Conservation (phyloP, 1,140 invertebrate species). For the Pemphigus obesinymphae region DNA sequence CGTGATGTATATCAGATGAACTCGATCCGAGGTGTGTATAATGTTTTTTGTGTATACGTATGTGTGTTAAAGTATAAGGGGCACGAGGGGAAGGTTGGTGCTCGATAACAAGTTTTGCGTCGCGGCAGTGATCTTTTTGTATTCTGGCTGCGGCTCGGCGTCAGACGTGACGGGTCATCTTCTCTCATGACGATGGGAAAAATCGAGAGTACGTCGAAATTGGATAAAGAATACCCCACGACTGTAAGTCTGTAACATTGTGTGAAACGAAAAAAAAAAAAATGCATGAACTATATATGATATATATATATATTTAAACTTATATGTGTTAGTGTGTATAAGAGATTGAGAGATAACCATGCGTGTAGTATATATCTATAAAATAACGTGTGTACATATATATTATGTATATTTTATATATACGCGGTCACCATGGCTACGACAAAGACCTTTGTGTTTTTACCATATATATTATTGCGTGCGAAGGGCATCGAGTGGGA, state of each 20-base stretch:
- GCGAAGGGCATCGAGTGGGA: too few relatives aligned
- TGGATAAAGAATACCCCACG: conserved; percentile 25
- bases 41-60: neutral
- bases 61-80: neutral
- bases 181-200: neutral
- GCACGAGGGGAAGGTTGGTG: neutral
- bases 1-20: conserved; percentile 22
- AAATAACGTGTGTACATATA: neutral
- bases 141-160: conserved; percentile 21
- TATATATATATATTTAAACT: too few relatives aligned
- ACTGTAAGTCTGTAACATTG: conserved; percentile 24
- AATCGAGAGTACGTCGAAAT: conserved; percentile 29
- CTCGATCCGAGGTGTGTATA: neutral
- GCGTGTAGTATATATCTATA: too few relatives aligned
- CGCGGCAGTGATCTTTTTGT: neutral
- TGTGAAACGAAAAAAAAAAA: neutral
- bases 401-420: neutral
- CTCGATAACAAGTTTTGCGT: conserved; percentile 31
- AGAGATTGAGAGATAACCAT: neutral
- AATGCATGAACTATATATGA: neutral
- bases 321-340: neutral
- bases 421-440: neutral
- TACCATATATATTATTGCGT: too few relatives aligned
- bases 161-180: conserved; percentile 36
- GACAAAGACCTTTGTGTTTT: neutral